Conservation (phyloP, 2,888 invertebrate species). For the Rotaria magnacalcarata region DNA sequence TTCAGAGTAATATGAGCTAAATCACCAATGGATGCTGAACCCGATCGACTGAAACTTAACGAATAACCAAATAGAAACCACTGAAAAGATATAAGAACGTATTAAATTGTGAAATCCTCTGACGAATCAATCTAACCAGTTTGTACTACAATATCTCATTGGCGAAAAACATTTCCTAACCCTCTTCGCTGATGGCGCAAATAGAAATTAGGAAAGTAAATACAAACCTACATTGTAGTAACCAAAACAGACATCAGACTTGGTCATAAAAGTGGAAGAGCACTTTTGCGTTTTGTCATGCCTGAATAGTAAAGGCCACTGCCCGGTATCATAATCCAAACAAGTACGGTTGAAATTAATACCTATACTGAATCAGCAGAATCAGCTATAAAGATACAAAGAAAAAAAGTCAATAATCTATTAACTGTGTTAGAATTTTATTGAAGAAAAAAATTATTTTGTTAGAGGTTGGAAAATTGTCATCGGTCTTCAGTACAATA, state of each 20-base stretch:
- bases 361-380: neutral
- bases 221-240: neutral
- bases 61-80: constrained; percentile 36
- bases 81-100: neutral
- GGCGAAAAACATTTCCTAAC: too few relatives aligned
- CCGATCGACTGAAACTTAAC: neutral
- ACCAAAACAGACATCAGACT: neutral
- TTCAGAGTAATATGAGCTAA: neutral
- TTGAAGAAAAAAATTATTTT: too few relatives aligned
- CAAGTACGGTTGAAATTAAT: neutral
- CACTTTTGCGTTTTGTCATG: neutral
- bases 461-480: too few relatives aligned
- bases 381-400: neutral
- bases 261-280: neutral
- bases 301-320: neutral
- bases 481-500: too few relatives aligned
- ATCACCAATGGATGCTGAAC: constrained; percentile 11
- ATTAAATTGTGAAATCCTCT: too few relatives aligned
- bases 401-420: too few relatives aligned
- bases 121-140: too few relatives aligned
- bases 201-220: too few relatives aligned
- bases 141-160: too few relatives aligned
- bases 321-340: neutral
- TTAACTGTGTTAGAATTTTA: too few relatives aligned
- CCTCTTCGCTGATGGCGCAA: too few relatives aligned